Evolutionary conservation across 1,140 invertebrate genomes (phyloP).

Genomic region (Papilio polyxenes): DNA sequence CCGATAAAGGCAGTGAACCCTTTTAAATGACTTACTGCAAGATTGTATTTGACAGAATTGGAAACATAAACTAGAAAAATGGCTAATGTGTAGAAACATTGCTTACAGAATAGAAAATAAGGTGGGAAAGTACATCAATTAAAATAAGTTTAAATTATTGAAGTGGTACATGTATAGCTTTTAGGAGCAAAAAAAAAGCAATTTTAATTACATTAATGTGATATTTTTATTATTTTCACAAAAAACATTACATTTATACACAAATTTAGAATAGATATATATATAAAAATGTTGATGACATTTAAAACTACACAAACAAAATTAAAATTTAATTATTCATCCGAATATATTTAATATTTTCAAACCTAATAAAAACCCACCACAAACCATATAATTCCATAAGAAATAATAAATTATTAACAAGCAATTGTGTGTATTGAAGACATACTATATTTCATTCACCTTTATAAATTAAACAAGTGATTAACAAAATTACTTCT

Average conservation of each 20-base stretch:
- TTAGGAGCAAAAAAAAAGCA: neutral
- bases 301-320: slow-evolving; percentile 2
- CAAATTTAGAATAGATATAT: slow-evolving; percentile 14
- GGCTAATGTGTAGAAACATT: no score
- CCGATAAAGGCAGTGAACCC: no score
- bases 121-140: no score
- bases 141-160: no score
- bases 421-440: neutral
- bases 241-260: slow-evolving; percentile 30
- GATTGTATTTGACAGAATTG: no score
- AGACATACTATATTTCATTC: neutral
- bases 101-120: no score
- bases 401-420: neutral
- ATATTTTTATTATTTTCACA: slow-evolving; percentile 20
- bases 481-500: slow-evolving; percentile 5
- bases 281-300: neutral
- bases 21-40: no score
- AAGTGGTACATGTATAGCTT: neutral
- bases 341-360: neutral
- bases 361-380: neutral
- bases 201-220: neutral
- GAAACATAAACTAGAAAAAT: no score
- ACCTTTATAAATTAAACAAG: neutral
- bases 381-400: neutral
- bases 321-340: neutral